Conservation (phyloP, 2,888 invertebrate genomes). For the Idaea dimidiata region DNA sequence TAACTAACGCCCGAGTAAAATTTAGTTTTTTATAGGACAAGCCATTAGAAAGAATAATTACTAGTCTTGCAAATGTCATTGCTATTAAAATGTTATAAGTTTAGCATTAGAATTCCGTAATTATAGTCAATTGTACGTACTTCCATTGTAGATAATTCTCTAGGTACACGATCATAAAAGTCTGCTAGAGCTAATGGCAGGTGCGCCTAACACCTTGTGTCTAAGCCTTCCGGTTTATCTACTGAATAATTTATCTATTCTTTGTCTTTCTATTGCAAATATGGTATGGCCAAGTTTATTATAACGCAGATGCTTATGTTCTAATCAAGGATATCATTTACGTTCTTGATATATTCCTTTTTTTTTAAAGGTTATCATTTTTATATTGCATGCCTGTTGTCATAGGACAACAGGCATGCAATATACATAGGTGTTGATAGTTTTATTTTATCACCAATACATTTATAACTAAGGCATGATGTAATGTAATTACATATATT, state of each 20-base stretch:
- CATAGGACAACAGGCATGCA: too few species aligned
- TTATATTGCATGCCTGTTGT: background rate
- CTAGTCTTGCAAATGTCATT: constrained; percentile 17
- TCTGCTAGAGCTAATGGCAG: constrained; percentile 42
- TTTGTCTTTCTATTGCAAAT: constrained; percentile 45
- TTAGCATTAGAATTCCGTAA: constrained; percentile 10
- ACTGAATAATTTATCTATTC: constrained; percentile 60
- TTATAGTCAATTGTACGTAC: background rate
- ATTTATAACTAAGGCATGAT: background rate
- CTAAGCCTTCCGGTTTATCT: constrained; percentile 62
- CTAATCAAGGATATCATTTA: constrained; percentile 52
- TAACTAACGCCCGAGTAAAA: background rate
- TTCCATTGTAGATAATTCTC: constrained; percentile 12
- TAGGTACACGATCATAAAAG: constrained; percentile 33
- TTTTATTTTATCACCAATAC: background rate
- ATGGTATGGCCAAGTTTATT: constrained; percentile 21
- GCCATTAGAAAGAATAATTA: constrained; percentile 13
- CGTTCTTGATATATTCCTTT: constrained; percentile 40
- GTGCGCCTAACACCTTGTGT: constrained; percentile 67
- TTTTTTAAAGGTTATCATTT: constrained; percentile 11
- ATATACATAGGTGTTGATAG: background rate
- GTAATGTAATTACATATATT: background rate
- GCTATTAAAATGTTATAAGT: constrained; percentile 8
- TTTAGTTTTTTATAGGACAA: background rate
- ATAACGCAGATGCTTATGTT: constrained; percentile 19